A percentile compares a stretch with the other conserved stretches of the same genome.
Conservation (phyloP, 2,888 invertebrate genomes). For the Geophilus truncorum region DNA sequence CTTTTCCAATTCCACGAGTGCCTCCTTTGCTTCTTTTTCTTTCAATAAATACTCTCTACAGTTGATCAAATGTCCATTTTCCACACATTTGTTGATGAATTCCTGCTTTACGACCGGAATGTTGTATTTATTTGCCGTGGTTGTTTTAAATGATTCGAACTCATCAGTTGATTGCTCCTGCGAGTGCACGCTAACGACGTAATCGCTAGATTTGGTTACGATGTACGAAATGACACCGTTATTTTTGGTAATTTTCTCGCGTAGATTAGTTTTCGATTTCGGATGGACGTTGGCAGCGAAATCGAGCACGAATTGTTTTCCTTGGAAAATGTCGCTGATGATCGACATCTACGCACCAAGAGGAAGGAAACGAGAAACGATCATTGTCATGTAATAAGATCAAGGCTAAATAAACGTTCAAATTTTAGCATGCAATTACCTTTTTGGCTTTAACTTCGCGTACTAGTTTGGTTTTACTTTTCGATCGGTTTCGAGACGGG, state of each 20-base stretch:
- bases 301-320: neutral
- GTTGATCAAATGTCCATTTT: neutral
- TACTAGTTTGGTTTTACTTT: neutral
- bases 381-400: neutral
- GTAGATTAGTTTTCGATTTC: neutral
- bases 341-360: neutral
- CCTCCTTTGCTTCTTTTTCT: neutral
- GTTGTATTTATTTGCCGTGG: neutral
- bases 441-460: neutral
- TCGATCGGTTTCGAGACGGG: neutral
- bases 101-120: neutral
- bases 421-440: neutral
- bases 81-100: neutral
- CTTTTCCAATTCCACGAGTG: neutral
- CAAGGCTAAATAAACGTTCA: neutral
- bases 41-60: neutral
- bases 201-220: neutral
- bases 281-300: neutral
- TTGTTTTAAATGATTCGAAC: neutral
- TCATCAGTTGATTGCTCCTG: neutral
- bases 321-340: neutral
- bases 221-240: slow-evolving; percentile 29
- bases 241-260: neutral
- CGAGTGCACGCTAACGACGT: neutral
- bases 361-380: neutral